Evolutionary conservation across 1,140 invertebrate genomes (phyloP).

Genomic region (Dendrolimus punctatus): DNA sequence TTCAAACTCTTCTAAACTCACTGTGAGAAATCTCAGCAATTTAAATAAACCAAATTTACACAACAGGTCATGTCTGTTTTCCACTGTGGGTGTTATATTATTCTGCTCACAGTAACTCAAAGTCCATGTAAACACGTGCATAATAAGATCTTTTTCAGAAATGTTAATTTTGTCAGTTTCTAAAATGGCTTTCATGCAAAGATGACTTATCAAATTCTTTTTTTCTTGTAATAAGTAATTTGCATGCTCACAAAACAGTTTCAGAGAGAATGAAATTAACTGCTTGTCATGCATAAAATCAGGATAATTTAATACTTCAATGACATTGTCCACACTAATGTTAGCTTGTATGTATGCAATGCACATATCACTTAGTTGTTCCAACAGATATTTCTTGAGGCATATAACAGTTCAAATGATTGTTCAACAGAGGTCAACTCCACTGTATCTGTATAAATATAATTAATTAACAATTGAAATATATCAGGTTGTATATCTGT

Average conservation of each 20-base stretch:
- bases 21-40: slow-evolving; percentile 46
- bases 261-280: slow-evolving; percentile 55
- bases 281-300: slow-evolving; percentile 68
- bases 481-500: slow-evolving; percentile 70
- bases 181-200: slow-evolving; percentile 61
- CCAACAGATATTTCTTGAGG: slow-evolving; percentile 73
- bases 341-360: slow-evolving; percentile 64
- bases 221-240: slow-evolving; percentile 60
- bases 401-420: slow-evolving; percentile 73
- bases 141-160: slow-evolving; percentile 63
- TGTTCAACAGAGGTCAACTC: slow-evolving; percentile 63
- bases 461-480: slow-evolving; percentile 72
- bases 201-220: slow-evolving; percentile 59
- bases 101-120: slow-evolving; percentile 58
- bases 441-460: slow-evolving; percentile 72
- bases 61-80: slow-evolving; percentile 57
- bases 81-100: slow-evolving; percentile 35
- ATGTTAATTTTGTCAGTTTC: slow-evolving; percentile 61
- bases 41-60: slow-evolving; percentile 48
- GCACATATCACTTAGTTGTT: slow-evolving; percentile 67
- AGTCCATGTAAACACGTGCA: slow-evolving; percentile 68
- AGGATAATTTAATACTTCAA: slow-evolving; percentile 70
- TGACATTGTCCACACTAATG: slow-evolving; percentile 69
- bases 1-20: slow-evolving; percentile 41
- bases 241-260: slow-evolving; percentile 66